Evolutionary conservation across 2,888 invertebrate species (phyloP), one percentile per base, ranked within the genome.

Genomic region (Euzophera pinguis): DNA sequence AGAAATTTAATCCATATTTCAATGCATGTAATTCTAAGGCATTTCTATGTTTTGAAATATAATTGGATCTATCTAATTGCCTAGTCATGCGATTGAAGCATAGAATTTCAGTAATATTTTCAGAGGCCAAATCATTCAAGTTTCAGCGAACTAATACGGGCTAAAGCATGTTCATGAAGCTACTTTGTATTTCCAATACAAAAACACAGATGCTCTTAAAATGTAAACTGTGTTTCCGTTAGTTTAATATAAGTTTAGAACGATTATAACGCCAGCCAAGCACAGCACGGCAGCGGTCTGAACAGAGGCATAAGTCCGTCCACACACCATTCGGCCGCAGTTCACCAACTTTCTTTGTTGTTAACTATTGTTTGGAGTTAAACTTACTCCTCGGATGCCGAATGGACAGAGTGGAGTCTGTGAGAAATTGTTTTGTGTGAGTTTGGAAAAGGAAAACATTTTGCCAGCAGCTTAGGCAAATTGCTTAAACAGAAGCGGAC

Each of bases 401-500:
- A 84, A 84, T 84, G 82, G 82, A 80, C 86, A 81, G 78, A 75
- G 72, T 75, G 60, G 72, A 77, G 75, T 81, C 76, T 70, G 76
- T 71, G 78, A 80, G 81, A 81, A 82, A 85, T 84, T 83, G 85
- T 88, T 87, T 82, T 84, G 85, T 84, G 78, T 81, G 74, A 87
- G 84, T 87, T 85, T 69, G 69, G 72, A 71, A 80, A 84, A 84
- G 85, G 86, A 88, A 86, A 88, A 87, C 81, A 84, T 86, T 87
- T 84, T 78, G 77, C 75, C 63, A 78, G 75, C 72, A 83, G 86
- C 83, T 88, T 87, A 84, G 71, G 79, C 78, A 84, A 86, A 85
- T 84, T 81, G 80, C 75, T 82, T 75, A 77, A 75, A 69, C 65
- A 72, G 63, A 61, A 57, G 64, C 57, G 60, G 61, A 63, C 61